Base-by-base conservation (phyloP, 2,888 invertebrate species). In the Antheraea yamamai region DNA sequence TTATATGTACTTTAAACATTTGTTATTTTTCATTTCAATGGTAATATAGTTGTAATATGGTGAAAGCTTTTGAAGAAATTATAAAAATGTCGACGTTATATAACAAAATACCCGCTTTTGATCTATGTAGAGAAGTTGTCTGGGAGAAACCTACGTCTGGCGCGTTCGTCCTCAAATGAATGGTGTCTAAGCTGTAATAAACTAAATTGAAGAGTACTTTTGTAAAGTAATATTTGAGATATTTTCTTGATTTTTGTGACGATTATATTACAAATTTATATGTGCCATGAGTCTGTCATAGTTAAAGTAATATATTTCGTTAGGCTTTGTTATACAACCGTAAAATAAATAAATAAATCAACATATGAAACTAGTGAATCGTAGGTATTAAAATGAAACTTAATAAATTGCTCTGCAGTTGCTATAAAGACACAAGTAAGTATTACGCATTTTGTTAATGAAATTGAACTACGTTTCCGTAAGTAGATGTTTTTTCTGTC, bases 51-150 rank as follows among this genome's bases (percentile, higher is more conserved):
- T 85, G 86, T 86, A 82, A 58, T 10, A 58, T 58, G 23, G 23
- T 23, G 23, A 7, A 23, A 23, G 20, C n/a, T 61, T 61, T n/a
- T 20, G 20, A 55, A 55, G 20, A 20, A 55, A 55, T 55, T 55
- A 20, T 55, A 85, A 78, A 78, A 85, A 81, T 82, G 81, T 78
- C 81, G 81, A 81, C 84, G 84, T 87, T 86, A 87, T 86, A 88
- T 87, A 84, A 84, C 86, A 86, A 87, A 87, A 85, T 86, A 83
- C 83, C 84, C 82, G 82, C 80, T 82, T 87, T 86, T 87, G 87
- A 87, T 88, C 85, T 86, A 85, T 84, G 86, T 82, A 79, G 83
- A 81, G 85, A 80, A 82, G 78, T 78, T 47, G 82, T 80, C 83
- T 82, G 78, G 79, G 72, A 70, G 80, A 83, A 81, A 83, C 77